Conservation (phyloP, 2,113 vertebrate species). For the Bubalus kerabau region DNA sequence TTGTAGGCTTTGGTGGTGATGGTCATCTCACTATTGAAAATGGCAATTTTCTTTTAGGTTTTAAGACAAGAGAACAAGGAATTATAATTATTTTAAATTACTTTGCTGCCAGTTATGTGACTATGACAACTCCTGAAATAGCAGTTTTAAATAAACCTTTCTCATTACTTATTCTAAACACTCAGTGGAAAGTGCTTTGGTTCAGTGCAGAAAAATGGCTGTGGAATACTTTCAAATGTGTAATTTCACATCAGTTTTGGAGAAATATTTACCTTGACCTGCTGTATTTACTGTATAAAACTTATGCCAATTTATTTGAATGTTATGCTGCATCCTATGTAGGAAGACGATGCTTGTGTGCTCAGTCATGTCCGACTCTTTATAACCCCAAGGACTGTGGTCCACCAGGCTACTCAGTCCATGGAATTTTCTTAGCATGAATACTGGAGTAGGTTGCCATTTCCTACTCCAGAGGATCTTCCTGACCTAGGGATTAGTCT, state of each 20-base stretch:
- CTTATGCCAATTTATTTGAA: neutral
- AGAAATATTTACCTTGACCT: neutral
- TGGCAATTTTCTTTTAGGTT: neutral
- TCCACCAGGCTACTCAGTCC: neutral
- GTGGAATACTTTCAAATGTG: neutral
- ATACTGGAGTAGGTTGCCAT: neutral
- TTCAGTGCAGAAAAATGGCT: neutral
- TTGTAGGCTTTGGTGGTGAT: neutral
- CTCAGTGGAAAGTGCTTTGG: neutral
- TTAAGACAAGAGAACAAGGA: neutral
- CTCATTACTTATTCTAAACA: neutral
- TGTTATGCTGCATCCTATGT: no score
- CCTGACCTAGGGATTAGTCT: neutral
- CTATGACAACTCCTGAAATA: neutral
- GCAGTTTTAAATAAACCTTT: neutral
- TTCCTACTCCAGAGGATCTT: neutral
- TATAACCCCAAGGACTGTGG: neutral
- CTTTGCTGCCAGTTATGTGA: neutral
- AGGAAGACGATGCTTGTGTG: neutral
- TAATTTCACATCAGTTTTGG: neutral
- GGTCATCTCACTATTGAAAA: neutral
- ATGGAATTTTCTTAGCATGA: neutral
- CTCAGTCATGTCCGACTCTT: neutral
- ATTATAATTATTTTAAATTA: neutral
- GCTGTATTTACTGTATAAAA: neutral